Evolutionary conservation across 2,888 invertebrate genomes (phyloP), one percentile per base, ranked within the genome.

Genomic region (Ptilodon capucinus): DNA sequence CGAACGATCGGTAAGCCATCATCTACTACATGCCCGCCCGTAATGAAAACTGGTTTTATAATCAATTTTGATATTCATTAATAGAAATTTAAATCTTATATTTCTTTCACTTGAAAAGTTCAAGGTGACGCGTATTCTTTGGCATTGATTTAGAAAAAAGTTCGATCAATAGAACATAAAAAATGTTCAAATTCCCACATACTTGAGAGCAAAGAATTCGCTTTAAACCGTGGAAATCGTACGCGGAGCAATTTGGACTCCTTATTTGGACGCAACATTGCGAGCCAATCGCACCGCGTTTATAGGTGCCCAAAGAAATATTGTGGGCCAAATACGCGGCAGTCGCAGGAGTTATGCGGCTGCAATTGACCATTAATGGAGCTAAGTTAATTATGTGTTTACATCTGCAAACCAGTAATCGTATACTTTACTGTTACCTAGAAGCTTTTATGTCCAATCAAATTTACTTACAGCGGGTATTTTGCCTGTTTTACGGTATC

Each of bases 1-100:
- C 88, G 95, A 95, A 61, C 94, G 95, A 81, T 96, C 98, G 92
- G 98, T 98, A 88, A 93, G 88, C 14, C n/a, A 40, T 25, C 5
- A 14, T 32, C 14, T 28, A n/a, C 13, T 34, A 2, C 34, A 1
- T 13, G 34, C 4, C 34, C 11, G 14, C 7, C 9, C 30, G 11
- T 6, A 30, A 11, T 30, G n/a, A n/a, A n/a, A n/a, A n/a, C n/a
- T n/a, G n/a, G n/a, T n/a, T n/a, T n/a, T n/a, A n/a, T n/a, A 2
- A 21, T 21, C 1, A 2, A 21, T 21, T 21, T 6, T 21, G 21
- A 7, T 21, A 21, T 21, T 21, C 21, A 21, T 4, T 21, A 21
- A 21, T 7, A 21, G 21, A 21, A 7, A 21, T 21, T 2, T 21
- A 21, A 21, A 21, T 21, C 5, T 21, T 39, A 38, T 30, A 35